Conservation (phyloP, 2,797 vertebrate species). For the Phataginus tetradactyla region DNA sequence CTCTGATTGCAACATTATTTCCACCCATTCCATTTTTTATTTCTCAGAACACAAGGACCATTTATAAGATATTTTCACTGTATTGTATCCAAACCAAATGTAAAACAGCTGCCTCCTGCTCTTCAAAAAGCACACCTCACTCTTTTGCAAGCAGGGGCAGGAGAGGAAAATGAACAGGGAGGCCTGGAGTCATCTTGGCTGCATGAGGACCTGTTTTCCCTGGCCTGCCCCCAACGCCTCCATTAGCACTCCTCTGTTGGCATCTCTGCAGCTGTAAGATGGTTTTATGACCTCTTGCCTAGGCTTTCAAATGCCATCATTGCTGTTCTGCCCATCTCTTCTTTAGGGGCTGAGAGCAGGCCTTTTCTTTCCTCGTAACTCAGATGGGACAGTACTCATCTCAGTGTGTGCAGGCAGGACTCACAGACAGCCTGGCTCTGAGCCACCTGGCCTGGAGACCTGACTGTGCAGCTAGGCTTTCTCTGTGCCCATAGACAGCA, state of each 20-base stretch:
- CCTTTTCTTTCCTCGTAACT: background rate
- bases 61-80: background rate
- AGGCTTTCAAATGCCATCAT: background rate
- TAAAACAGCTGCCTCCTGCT: background rate
- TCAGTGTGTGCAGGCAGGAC: fast-evolving
- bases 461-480: background rate
- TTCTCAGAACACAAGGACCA: constrained; percentile 43
- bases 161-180: background rate
- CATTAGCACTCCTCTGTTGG: background rate
- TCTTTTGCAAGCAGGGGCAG: background rate
- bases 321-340: background rate
- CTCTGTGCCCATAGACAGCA: too few species aligned
- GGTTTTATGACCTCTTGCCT: background rate
- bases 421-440: background rate
- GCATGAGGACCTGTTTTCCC: background rate
- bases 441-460: too few species aligned
- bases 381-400: background rate
- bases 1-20: constrained; percentile 16
- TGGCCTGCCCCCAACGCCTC: background rate
- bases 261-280: background rate
- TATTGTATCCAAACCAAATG: constrained; percentile 7
- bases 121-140: background rate
- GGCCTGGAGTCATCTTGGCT: background rate
- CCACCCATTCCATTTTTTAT: constrained; percentile 15
- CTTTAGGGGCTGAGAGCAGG: background rate